Evolutionary conservation across 92 coral and sea anemone genomes (phyloP).

Genomic region (Bergia sp.): DNA sequence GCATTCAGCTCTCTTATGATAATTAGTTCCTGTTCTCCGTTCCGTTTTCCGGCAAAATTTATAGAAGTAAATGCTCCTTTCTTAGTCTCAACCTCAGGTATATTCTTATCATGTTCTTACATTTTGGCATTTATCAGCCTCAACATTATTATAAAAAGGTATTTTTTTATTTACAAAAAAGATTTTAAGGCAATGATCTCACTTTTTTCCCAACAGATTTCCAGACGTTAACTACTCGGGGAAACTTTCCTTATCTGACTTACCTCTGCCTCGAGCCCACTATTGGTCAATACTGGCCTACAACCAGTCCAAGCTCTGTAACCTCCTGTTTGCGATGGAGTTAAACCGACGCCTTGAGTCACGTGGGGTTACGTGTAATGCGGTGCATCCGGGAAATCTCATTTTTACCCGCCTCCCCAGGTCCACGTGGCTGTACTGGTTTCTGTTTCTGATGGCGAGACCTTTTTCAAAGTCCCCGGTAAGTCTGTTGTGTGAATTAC

Average conservation of each 20-base stretch:
- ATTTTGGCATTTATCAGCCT: too few relatives aligned
- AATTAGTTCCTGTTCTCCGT: too few relatives aligned
- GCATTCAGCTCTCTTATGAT: too few relatives aligned
- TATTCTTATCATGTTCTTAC: too few relatives aligned
- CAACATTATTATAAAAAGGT: too few relatives aligned
- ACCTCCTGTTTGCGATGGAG: slow-evolving; percentile 88
- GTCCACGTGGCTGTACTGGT: slow-evolving; percentile 83
- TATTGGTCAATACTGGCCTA: slow-evolving; percentile 95
- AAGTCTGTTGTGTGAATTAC: slow-evolving; percentile 35
- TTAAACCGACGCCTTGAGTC: slow-evolving; percentile 79
- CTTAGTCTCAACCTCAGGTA: too few relatives aligned
- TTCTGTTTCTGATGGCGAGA: slow-evolving; percentile 72
- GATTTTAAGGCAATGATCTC: too few relatives aligned
- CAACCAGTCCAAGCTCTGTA: slow-evolving; percentile 94
- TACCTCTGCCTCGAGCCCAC: slow-evolving; percentile 76
- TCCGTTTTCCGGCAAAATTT: too few relatives aligned
- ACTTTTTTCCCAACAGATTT: slow-evolving; percentile 60
- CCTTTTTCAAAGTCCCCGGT: slow-evolving; percentile 88
- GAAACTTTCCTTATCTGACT: slow-evolving; percentile 56
- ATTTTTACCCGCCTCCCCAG: slow-evolving; percentile 82
- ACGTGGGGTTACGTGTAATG: slow-evolving; percentile 88
- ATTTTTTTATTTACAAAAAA: too few relatives aligned
- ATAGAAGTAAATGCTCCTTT: too few relatives aligned
- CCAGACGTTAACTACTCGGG: slow-evolving; percentile 82
- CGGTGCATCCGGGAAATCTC: slow-evolving; percentile 95